Conservation (phyloP, 1,140 invertebrate species). For the Acyrthosiphon pisum region DNA sequence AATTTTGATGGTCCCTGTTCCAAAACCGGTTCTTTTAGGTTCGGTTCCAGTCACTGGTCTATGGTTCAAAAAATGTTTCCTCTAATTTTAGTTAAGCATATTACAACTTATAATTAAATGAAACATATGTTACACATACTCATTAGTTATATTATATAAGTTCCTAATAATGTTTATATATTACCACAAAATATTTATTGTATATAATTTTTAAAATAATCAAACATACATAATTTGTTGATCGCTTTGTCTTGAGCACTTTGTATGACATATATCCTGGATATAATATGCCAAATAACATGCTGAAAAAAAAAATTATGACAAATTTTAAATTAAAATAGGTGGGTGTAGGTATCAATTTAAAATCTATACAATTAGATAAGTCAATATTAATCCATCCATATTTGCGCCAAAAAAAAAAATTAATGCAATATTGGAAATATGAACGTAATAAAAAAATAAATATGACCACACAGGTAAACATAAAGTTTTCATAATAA, state of each 20-base stretch:
- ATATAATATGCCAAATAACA: constrained; percentile 48
- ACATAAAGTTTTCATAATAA: neutral
- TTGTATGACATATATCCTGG: constrained; percentile 54
- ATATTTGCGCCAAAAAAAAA: neutral
- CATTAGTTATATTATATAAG: neutral
- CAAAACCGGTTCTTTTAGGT: no score
- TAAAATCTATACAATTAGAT: neutral
- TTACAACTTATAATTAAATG: neutral
- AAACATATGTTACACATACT: constrained; percentile 7
- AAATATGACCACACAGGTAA: neutral
- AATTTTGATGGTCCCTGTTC: no score
- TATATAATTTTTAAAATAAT: neutral
- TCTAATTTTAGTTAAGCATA: neutral
- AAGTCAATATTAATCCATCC: neutral
- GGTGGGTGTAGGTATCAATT: neutral
- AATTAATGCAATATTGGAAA: neutral
- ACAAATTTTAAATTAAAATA: neutral
- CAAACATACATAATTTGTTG: constrained; percentile 49
- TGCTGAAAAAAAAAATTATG: constrained; percentile 30
- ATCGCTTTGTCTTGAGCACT: constrained; percentile 45
- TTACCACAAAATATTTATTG: neutral
- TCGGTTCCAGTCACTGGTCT: no score
- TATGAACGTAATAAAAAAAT: neutral
- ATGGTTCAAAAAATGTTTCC: neutral
- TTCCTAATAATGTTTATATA: neutral